These are phyloP conservation scores for Genyomyrus donnyi DNA, from an alignment of 2,113 vertebrate genomes.

Conservation along the genomic window DNA sequence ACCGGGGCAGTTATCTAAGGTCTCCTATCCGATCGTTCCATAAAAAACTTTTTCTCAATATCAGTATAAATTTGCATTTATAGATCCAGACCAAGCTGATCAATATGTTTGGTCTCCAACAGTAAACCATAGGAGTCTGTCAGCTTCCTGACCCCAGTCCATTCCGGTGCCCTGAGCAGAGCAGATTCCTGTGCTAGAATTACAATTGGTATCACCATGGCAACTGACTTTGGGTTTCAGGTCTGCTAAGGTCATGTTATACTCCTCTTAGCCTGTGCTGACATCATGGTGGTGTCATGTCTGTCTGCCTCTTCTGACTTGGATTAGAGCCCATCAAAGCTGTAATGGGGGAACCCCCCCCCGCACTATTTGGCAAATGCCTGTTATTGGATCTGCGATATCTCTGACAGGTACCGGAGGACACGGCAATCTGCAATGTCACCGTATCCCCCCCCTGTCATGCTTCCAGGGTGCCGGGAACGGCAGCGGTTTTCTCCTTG, in stretches of 20 bases:
- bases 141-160: background rate
- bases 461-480: background rate
- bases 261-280: background rate
- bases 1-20: background rate
- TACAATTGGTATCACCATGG: slow-evolving; percentile 20
- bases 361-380: background rate
- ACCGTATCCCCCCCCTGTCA: background rate
- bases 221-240: slow-evolving; percentile 1
- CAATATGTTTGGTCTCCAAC: background rate
- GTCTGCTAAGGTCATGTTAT: slow-evolving; percentile 26
- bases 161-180: background rate
- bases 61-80: background rate
- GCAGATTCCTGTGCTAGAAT: background rate
- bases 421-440: background rate
- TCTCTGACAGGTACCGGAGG: background rate
- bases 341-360: background rate
- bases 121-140: background rate
- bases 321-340: slow-evolving; percentile 28
- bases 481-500: background rate
- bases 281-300: slow-evolving; percentile 21
- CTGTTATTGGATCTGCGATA: background rate
- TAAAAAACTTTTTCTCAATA: background rate
- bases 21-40: background rate
- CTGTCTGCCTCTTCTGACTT: slow-evolving; percentile 40
- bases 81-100: background rate